These are phyloP conservation scores for Oenanthe oenanthe DNA, from an alignment of 2,113 vertebrate species.

Conservation along the genomic window DNA sequence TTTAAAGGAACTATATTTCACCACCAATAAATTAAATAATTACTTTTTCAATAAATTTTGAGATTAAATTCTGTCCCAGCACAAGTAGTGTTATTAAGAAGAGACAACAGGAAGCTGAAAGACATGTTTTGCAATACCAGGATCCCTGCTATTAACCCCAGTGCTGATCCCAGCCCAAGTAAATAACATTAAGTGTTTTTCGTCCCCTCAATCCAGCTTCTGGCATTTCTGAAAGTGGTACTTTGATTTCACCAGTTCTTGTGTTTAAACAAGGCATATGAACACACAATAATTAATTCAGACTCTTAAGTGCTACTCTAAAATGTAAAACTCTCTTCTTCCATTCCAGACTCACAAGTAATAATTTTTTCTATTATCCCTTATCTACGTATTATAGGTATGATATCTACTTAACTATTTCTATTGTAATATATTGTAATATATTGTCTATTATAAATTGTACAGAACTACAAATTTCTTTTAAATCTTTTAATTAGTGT, in stretches of 20 bases:
- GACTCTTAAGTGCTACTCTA: neutral
- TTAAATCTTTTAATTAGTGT: neutral
- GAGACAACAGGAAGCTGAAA: neutral
- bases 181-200: rapidly evolving
- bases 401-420: neutral
- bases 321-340: neutral
- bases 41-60: neutral
- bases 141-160: neutral
- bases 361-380: neutral
- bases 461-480: neutral
- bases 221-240: neutral
- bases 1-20: neutral
- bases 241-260: neutral
- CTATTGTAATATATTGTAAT: neutral
- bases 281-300: neutral
- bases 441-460: neutral
- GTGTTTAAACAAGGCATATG: neutral
- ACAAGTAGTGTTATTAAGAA: neutral
- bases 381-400: neutral
- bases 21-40: neutral
- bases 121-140: neutral
- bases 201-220: neutral
- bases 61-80: neutral
- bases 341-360: neutral
- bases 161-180: neutral